Base-by-base conservation (phyloP, 2,888 invertebrate species). In the Tubulanus polymorphus region DNA sequence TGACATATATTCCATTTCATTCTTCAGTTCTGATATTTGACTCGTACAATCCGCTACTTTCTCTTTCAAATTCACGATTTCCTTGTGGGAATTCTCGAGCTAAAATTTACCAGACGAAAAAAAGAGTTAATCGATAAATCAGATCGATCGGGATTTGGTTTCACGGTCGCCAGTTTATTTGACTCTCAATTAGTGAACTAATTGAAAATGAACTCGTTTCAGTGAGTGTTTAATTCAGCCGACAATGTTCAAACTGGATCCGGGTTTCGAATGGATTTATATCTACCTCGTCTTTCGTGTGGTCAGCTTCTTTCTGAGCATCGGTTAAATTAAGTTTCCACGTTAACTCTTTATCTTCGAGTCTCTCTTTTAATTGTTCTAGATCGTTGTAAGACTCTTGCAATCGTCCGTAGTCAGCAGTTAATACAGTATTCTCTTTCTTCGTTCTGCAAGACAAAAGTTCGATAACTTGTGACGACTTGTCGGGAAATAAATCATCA, bases 31-130 rank as follows among this genome's bases (percentile, higher is more conserved):
- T 29, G 66, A 61, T 51, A 76, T 72, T 59, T 75, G 69, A 32
- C 70, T 65, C 67, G 83, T 81, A 56, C 84, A 85, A 65, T 83
- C 83, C 57, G 86, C 86, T 82, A 86, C 89, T 65, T 86, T 83
- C 75, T 88, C 87, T 73, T 88, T 89, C 60, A 89, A 83, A 49
- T 85, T 81, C 55, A 87, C 85, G 67, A 90, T 80, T 77, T 90
- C 88, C 74, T 88, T 88, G 73, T 88, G 87, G 26, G 88, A 80
- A 41, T 20, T n/a, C n/a, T n/a, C n/a, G n/a, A n/a, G n/a, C n/a
- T n/a, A n/a, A n/a, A n/a, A n/a, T n/a, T n/a, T n/a, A n/a, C n/a
- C n/a, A n/a, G n/a, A n/a, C n/a, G n/a, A n/a, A n/a, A n/a, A n/a
- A n/a, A n/a, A n/a, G n/a, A n/a, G n/a, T n/a, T n/a, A n/a, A n/a